Evolutionary conservation across 2,888 invertebrate species (phyloP).

Genomic region (Xestia sexstrigata): DNA sequence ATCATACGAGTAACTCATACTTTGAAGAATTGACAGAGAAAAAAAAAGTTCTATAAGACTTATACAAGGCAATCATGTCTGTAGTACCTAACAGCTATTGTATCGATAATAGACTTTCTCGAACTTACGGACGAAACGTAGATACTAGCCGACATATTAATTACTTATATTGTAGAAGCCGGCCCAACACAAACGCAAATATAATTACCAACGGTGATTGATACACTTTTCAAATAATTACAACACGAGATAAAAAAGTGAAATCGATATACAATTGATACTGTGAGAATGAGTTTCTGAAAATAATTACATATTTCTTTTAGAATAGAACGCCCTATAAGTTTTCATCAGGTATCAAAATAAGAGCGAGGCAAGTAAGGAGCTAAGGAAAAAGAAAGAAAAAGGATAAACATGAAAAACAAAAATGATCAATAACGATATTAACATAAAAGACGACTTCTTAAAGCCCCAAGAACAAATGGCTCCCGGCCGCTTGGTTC

Average conservation of each 20-base stretch:
- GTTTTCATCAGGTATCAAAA: not conserved
- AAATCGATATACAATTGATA: constrained; percentile 64
- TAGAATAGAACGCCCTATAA: constrained; percentile 13
- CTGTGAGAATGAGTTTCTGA: constrained; percentile 58
- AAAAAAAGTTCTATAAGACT: constrained; percentile 50
- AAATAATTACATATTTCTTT: constrained; percentile 34
- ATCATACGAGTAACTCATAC: constrained; percentile 40
- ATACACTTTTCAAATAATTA: constrained; percentile 65
- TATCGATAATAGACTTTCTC: constrained; percentile 79
- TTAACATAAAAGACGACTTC: not conserved
- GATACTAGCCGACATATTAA: constrained; percentile 68
- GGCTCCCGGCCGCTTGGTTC: too few species aligned
- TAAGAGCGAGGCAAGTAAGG: not conserved
- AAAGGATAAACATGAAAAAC: too few species aligned
- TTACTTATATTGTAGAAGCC: constrained; percentile 67
- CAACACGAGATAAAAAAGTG: constrained; percentile 58
- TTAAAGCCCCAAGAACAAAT: too few species aligned
- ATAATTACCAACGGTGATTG: constrained; percentile 65
- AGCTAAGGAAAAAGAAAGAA: not conserved
- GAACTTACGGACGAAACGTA: constrained; percentile 59
- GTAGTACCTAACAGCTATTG: constrained; percentile 63
- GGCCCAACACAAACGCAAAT: constrained; percentile 56
- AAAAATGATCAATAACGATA: not conserved
- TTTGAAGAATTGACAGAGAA: constrained; percentile 2
- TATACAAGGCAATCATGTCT: constrained; percentile 71